Evolutionary conservation across 2,113 vertebrate species (phyloP), one percentile per base, ranked within the genome.

Genomic region (Sceloporus tristichus): DNA sequence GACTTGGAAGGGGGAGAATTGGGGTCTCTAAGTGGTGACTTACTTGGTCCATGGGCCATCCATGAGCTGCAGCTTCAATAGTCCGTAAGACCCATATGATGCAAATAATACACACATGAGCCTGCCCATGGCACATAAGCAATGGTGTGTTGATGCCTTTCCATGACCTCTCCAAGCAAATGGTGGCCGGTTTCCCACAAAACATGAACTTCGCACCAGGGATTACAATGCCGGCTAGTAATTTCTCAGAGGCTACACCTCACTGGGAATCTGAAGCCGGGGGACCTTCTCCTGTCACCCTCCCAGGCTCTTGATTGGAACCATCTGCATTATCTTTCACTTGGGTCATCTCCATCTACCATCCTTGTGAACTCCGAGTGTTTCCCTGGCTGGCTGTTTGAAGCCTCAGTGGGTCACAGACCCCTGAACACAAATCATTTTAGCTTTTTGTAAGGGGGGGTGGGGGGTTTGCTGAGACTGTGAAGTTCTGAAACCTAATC

Each of bases 351-450:
- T 93, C 93, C 92, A 92, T 90, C 93, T 95, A 96, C 93, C 95
- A 94, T 96, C 95, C 95, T 96, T 96, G 96, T 97, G 96, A 96
- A 97, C 98, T 98, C 97, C 27, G 97, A 98, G 97, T 97, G 98
- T 97, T 98, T 98, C 97, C 97, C 96, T 97, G 98, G 91, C 88
- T 93, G 86, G 92, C 97, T 97, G 97, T 97, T 98, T 97, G 95
- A 98, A 98, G 98, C 98, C 97, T 97, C 96, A 88, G 96, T 96
- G 96, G 98, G 98, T 99, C 98, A 98, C 96, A 96, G 95, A 97
- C 98, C 98, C 97, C 95, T 87, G 88, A 97, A 97, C 98, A 99
- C 98, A 99, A 99, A 99, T 99, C 98, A 99, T 97, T 95, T 96
- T 97, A 95, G 95, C 93, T 95, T 94, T 97, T 95, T 82, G 95